phyloP scores from a whole-genome alignment of 2,888 invertebrate genomes.

The Cosmopolites sordidus region DNA sequence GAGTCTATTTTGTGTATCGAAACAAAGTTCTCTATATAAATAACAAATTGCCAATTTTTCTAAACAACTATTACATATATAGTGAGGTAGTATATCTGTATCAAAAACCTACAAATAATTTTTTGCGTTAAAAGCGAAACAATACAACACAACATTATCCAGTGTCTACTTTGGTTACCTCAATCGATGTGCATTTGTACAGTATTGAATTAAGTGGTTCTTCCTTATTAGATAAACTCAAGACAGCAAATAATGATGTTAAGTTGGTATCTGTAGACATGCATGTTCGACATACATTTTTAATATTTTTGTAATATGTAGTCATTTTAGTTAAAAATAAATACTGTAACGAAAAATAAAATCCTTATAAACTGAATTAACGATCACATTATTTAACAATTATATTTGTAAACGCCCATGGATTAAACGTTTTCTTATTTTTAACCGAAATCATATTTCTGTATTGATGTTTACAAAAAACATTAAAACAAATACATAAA shows the following conservation, averaged over 20 bases:
- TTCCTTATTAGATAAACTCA: constrained; percentile 27
- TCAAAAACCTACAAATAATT: constrained; percentile 32
- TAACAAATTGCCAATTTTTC: constrained; percentile 33
- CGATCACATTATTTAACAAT: no score
- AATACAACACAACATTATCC: no score
- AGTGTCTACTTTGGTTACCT: constrained; percentile 26
- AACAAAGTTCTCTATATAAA: constrained; percentile 36
- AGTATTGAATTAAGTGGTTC: constrained; percentile 31
- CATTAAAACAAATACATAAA: no score
- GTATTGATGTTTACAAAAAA: no score
- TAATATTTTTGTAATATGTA: constrained; percentile 4
- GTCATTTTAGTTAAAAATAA: constrained; percentile 1
- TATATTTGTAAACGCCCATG: no score
- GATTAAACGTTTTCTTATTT: no score
- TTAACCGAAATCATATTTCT: no score
- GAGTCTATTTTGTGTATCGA: constrained; percentile 31
- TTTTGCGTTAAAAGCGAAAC: no score
- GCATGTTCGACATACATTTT: constrained; percentile 34
- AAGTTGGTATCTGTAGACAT: constrained; percentile 25
- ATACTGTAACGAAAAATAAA: no score
- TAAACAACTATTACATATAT: constrained; percentile 36
- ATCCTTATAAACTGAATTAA: no score
- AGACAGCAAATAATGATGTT: constrained; percentile 32
- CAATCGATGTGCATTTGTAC: constrained; percentile 32
- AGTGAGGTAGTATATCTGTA: constrained; percentile 33